Evolutionary conservation across 1,140 invertebrate genomes (phyloP).

Genomic region (Rhyzopertha dominica): DNA sequence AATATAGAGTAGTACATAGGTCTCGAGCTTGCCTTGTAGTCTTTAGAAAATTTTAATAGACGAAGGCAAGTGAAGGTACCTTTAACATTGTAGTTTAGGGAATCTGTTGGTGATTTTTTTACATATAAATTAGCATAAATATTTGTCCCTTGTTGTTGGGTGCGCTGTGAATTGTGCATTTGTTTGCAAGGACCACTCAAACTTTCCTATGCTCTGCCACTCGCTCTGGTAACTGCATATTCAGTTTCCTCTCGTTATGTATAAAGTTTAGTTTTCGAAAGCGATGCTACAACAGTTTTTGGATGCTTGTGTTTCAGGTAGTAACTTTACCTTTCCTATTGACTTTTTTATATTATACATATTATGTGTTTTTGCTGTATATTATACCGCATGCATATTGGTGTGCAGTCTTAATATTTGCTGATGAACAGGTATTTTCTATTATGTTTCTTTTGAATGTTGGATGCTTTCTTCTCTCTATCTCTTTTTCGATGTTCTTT

Average conservation of each 20-base stretch:
- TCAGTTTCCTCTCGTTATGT: too few relatives aligned
- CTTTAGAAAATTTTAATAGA: too few relatives aligned
- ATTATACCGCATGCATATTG: slow-evolving; percentile 34
- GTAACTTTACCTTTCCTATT: slow-evolving; percentile 24
- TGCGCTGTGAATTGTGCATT: slow-evolving; percentile 46
- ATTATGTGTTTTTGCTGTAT: slow-evolving; percentile 15
- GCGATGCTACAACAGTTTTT: too few relatives aligned
- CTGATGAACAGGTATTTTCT: slow-evolving; percentile 48
- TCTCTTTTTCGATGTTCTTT: slow-evolving; percentile 24
- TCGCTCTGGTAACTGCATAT: too few relatives aligned
- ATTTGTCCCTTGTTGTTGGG: slow-evolving; percentile 36
- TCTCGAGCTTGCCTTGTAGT: too few relatives aligned
- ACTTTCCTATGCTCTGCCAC: slow-evolving; percentile 55
- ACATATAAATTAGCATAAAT: slow-evolving; percentile 3
- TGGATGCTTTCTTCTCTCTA: slow-evolving; percentile 28
- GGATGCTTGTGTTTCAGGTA: too few relatives aligned
- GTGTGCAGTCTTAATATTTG: slow-evolving; percentile 44
- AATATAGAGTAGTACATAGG: too few relatives aligned
- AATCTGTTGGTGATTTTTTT: too few relatives aligned
- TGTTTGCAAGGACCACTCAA: slow-evolving; percentile 68
- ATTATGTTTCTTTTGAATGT: slow-evolving; percentile 29
- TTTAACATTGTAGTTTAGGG: too few relatives aligned
- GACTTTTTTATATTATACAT: slow-evolving; percentile 10
- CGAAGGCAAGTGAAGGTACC: too few relatives aligned
- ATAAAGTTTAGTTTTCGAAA: too few relatives aligned